Conservation (phyloP, 2,888 invertebrate genomes). For the Lycaena phlaeas region DNA sequence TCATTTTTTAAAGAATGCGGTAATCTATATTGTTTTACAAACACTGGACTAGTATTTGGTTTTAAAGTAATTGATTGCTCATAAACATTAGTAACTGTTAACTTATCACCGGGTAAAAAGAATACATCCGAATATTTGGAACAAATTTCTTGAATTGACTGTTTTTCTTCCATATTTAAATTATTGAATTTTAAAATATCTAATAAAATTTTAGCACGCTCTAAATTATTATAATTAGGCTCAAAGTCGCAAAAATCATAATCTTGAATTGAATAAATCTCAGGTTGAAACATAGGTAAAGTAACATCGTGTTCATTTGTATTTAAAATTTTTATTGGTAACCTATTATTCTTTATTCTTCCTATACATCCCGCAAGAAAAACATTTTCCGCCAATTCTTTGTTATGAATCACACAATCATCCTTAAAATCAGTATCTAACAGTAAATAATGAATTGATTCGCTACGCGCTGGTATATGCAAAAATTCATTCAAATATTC, state of each 20-base stretch:
- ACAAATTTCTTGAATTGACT: slow-evolving; percentile 13
- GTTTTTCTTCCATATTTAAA: slow-evolving; percentile 10
- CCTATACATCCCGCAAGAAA: not conserved
- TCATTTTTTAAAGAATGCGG: slow-evolving; percentile 7
- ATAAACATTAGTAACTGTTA: slow-evolving; percentile 13
- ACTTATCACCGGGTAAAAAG: slow-evolving; percentile 15
- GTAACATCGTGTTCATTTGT: slow-evolving; percentile 13
- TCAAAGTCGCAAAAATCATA: slow-evolving; percentile 11
- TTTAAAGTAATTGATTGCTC: slow-evolving; percentile 11
- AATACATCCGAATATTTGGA: slow-evolving; percentile 16
- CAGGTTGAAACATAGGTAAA: slow-evolving; percentile 10
- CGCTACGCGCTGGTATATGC: too few species aligned
- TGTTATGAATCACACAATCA: too few species aligned
- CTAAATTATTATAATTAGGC: not conserved
- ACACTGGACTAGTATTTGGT: slow-evolving; percentile 7
- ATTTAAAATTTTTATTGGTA: slow-evolving; percentile 16
- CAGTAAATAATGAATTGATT: too few species aligned
- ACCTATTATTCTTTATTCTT: slow-evolving; percentile 3
- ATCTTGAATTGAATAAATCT: slow-evolving; percentile 7
- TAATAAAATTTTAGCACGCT: slow-evolving; percentile 10
- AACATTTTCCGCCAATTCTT: not conserved
- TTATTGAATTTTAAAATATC: slow-evolving; percentile 8
- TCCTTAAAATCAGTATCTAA: too few species aligned
- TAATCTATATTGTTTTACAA: slow-evolving; percentile 3
- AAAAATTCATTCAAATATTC: too few species aligned